Percentiles rank a stretch among this genome's conserved stretches.
phyloP scores from a whole-genome alignment of 2,888 invertebrate genomes.

The Germaria angustata region DNA sequence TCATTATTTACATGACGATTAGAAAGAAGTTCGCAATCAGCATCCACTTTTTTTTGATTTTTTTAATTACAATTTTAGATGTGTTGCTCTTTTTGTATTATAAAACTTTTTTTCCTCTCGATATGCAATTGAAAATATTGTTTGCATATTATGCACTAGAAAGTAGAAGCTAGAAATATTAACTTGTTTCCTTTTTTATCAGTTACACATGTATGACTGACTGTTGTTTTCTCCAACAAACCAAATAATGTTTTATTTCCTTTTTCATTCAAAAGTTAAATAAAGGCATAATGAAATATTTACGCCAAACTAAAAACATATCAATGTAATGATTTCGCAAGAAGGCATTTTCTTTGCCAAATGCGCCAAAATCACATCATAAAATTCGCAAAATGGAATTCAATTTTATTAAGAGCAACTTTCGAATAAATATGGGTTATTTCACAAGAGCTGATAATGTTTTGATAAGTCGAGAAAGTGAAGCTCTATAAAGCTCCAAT shows the following conservation, averaged over 20 bases:
- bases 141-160: no score
- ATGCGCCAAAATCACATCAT: constrained; percentile 60
- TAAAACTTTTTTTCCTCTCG: no score
- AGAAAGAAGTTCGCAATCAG: no score
- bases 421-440: not conserved
- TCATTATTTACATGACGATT: no score
- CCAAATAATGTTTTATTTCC: not conserved
- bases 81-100: no score
- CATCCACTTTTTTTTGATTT: no score
- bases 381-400: constrained; percentile 39
- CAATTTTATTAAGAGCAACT: not conserved
- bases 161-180: no score
- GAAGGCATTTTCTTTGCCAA: constrained; percentile 58
- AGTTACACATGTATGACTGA: constrained; percentile 16
- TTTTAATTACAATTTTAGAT: no score
- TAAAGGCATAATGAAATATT: constrained; percentile 28
- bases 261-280: constrained; percentile 15
- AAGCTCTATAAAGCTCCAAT: no score
- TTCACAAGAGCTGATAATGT: no score
- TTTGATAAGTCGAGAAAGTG: no score
- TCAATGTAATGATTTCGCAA: constrained; percentile 52
- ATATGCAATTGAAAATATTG: no score
- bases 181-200: not conserved
- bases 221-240: not conserved
- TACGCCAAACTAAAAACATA: constrained; percentile 43